Evolutionary conservation across 2,797 vertebrate genomes (phyloP).

Genomic region (Synaphobranchus kaupii): DNA sequence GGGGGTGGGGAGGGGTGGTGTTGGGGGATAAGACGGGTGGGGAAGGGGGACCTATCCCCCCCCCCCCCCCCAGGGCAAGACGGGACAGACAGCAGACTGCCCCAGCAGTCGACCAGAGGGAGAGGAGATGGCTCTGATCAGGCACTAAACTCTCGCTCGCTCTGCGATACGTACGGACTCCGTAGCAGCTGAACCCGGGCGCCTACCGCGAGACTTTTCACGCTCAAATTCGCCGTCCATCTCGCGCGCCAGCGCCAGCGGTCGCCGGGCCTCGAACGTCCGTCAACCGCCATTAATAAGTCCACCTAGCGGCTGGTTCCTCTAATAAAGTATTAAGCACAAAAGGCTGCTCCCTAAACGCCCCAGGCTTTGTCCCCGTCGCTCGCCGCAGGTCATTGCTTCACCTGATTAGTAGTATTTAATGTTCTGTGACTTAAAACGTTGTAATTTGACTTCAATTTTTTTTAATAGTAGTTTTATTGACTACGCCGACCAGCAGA

Average conservation of each 20-base stretch:
- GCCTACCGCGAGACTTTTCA: too few relatives aligned
- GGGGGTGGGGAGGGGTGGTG: background rate
- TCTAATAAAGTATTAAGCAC: background rate
- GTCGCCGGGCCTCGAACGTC: background rate
- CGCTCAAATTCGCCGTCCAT: too few relatives aligned
- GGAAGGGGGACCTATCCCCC: background rate
- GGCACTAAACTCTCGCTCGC: slow-evolving; percentile 55
- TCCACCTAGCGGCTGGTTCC: background rate
- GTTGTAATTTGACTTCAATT: background rate
- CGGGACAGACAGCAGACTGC: background rate
- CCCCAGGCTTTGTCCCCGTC: too few relatives aligned
- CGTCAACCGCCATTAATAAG: background rate
- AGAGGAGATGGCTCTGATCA: slow-evolving; percentile 55
- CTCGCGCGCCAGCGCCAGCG: too few relatives aligned
- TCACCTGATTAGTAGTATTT: background rate
- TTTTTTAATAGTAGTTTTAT: background rate
- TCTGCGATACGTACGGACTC: slow-evolving; percentile 22
- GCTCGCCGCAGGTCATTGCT: too few relatives aligned
- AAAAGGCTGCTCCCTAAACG: background rate
- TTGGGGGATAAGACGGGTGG: background rate
- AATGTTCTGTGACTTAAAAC: background rate
- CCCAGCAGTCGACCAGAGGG: slow-evolving; percentile 45
- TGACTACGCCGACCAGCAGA: background rate
- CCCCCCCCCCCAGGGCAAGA: background rate
- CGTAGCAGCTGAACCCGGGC: too few relatives aligned